phyloP scores from a whole-genome alignment of 2,797 vertebrate genomes.

The Rhinella marina region DNA sequence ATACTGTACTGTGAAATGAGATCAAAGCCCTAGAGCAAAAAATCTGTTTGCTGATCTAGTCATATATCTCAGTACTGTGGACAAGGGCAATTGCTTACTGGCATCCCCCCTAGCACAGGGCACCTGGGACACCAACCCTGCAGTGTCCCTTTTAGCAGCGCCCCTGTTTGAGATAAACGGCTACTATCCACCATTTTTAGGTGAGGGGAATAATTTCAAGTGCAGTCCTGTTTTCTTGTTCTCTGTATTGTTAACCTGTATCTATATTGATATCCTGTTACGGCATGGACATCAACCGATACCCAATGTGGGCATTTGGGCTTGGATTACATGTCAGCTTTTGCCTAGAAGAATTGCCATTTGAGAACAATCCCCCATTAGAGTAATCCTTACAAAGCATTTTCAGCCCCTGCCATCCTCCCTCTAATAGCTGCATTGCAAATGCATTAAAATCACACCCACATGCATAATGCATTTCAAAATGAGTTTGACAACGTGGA shows the following conservation, averaged over 20 bases:
- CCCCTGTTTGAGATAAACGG: neutral
- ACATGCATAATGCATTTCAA: neutral
- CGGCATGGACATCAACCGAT: neutral
- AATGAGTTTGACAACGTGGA: neutral
- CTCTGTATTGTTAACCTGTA: neutral
- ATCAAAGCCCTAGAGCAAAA: too few relatives aligned
- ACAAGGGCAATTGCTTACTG: neutral
- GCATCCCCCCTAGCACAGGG: neutral
- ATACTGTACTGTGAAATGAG: neutral
- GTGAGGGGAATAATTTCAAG: neutral
- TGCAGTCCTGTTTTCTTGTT: neutral
- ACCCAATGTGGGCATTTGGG: neutral
- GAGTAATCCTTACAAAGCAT: too few relatives aligned
- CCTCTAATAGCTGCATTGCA: neutral
- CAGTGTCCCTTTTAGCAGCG: neutral
- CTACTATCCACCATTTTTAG: neutral
- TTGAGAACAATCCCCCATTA: too few relatives aligned
- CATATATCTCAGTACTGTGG: neutral
- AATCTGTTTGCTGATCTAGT: too few relatives aligned
- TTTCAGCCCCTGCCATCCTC: neutral
- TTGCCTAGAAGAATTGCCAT: neutral
- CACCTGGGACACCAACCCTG: neutral
- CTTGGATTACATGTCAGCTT: neutral
- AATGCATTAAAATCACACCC: neutral
- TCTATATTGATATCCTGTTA: neutral